Percentiles rank a stretch among this genome's conserved stretches.
phyloP scores from a whole-genome alignment of 1,140 invertebrate species.

The Neomicropteryx cornuta region DNA sequence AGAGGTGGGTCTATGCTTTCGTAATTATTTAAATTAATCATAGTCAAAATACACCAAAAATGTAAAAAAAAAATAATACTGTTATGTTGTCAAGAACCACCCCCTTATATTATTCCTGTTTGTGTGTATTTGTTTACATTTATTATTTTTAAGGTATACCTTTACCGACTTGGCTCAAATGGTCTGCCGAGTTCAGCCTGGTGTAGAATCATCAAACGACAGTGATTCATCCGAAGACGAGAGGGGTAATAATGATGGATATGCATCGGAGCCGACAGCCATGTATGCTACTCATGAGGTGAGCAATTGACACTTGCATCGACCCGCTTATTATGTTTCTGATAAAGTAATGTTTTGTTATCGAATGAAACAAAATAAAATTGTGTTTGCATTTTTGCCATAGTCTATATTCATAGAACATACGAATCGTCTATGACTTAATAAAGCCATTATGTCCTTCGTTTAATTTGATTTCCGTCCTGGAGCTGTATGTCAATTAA shows the following conservation, averaged over 20 bases:
- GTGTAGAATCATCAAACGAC: constrained; percentile 36
- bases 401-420: background rate
- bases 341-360: background rate
- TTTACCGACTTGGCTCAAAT: constrained; percentile 95
- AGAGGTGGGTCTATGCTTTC: background rate
- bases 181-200: constrained; percentile 77
- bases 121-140: background rate
- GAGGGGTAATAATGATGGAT: constrained; percentile 67
- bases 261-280: constrained; percentile 66
- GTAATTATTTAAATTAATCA: background rate
- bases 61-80: too few relatives aligned
- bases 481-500: too few relatives aligned
- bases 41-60: too few relatives aligned
- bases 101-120: background rate
- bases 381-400: background rate
- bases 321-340: background rate
- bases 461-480: background rate
- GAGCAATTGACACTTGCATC: constrained; percentile 4
- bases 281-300: constrained; percentile 39
- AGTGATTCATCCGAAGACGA: constrained; percentile 42
- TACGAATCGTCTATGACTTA: background rate
- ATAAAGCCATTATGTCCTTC: background rate
- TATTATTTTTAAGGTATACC: constrained; percentile 50
- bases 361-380: background rate
- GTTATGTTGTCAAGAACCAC: background rate